phyloP scores from a whole-genome alignment of 2,888 invertebrate genomes.

The Platycheirus albimanus region DNA sequence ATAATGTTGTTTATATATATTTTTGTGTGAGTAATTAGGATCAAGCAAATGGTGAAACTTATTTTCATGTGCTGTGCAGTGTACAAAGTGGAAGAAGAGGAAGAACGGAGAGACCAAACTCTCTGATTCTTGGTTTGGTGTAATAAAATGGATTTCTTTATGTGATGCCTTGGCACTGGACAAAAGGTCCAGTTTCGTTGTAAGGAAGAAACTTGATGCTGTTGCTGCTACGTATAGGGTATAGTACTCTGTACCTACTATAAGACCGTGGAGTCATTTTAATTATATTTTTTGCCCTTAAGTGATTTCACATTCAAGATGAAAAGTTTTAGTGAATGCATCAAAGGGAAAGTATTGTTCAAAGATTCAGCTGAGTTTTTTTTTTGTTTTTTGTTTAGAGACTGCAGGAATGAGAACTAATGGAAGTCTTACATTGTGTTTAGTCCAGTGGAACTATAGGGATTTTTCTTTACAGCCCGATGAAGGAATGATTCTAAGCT shows the following conservation, averaged over 20 bases:
- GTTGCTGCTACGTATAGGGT: not conserved
- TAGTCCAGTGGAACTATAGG: not conserved
- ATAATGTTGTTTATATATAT: slow-evolving; percentile 69
- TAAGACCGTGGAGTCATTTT: no score
- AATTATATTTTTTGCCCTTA: slow-evolving; percentile 39
- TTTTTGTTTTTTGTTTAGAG: no score
- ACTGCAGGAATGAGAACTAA: not conserved
- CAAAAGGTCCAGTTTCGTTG: not conserved
- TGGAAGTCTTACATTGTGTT: not conserved
- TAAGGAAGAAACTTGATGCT: not conserved
- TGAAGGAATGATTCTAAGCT: no score
- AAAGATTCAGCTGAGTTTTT: not conserved
- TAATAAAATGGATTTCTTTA: slow-evolving; percentile 42
- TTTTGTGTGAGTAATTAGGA: slow-evolving; percentile 67
- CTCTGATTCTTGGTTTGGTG: not conserved
- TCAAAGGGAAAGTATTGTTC: slow-evolving; percentile 22
- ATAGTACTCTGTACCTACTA: no score
- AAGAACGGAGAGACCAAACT: no score
- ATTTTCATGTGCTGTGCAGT: slow-evolving; percentile 32
- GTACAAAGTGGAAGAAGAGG: no score
- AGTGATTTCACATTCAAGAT: slow-evolving; percentile 34
- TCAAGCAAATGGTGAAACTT: slow-evolving; percentile 52
- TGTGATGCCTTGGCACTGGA: slow-evolving; percentile 5
- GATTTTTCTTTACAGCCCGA: no score
- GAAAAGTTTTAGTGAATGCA: slow-evolving; percentile 1